phyloP scores from a whole-genome alignment of 1,140 invertebrate genomes.

The Penaeus indicus region DNA sequence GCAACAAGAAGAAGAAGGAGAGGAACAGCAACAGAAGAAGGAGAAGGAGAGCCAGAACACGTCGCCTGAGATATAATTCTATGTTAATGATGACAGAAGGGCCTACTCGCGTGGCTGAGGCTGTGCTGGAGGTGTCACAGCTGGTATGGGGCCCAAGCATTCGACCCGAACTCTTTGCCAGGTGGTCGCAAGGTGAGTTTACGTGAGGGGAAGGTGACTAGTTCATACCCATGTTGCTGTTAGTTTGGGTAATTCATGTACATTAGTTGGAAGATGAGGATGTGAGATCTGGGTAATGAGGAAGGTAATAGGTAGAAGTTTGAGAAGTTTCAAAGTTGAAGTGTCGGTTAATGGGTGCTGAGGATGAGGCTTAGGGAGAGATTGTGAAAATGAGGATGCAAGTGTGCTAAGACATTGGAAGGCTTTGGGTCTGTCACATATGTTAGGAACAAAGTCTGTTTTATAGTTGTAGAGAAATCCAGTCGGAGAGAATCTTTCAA shows the following conservation, averaged over 20 bases:
- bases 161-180: constrained; percentile 43
- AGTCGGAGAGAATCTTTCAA: too few species aligned
- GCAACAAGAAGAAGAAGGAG: not conserved
- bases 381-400: not conserved
- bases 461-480: too few species aligned
- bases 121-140: constrained; percentile 48
- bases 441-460: not conserved
- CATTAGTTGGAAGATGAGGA: too few species aligned
- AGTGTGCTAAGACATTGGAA: not conserved
- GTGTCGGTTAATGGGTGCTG: not conserved
- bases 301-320: not conserved
- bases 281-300: not conserved
- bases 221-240: too few species aligned
- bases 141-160: constrained; percentile 51
- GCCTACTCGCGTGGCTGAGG: constrained; percentile 14
- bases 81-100: constrained; percentile 51
- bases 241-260: too few species aligned
- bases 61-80: not conserved
- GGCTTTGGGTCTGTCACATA: not conserved
- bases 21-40: not conserved
- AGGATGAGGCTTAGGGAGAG: not conserved
- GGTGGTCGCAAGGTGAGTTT: constrained; percentile 55
- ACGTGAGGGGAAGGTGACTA: not conserved
- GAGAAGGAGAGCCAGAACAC: not conserved
- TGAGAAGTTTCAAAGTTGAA: not conserved